Percentiles rank a stretch among this genome's conserved stretches.
Evolutionary conservation across 2,888 invertebrate genomes (phyloP).

Genomic region (Leptopilina drosophilae): DNA sequence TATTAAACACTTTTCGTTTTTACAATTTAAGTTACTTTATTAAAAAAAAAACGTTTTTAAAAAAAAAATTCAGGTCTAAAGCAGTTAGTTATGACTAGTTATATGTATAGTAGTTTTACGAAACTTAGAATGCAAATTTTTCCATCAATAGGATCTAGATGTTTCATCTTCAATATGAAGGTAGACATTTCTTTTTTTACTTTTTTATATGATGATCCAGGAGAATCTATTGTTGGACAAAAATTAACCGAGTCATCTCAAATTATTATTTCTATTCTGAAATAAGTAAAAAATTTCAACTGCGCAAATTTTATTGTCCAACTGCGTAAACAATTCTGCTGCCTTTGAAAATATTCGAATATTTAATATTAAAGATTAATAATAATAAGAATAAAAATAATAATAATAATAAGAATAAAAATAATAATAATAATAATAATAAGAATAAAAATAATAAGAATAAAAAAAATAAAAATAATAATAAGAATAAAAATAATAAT

Average conservation of each 20-base stretch:
- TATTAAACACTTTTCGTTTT: background rate
- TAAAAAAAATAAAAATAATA: background rate
- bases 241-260: background rate
- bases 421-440: background rate
- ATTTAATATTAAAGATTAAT: background rate
- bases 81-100: background rate
- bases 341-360: background rate
- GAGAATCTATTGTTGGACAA: background rate
- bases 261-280: background rate
- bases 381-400: background rate
- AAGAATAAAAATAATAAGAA: background rate
- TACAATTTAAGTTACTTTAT: background rate
- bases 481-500: too few relatives aligned
- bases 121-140: slow-evolving; percentile 1
- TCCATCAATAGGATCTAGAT: background rate
- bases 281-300: background rate
- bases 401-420: background rate
- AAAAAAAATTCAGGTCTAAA: background rate
- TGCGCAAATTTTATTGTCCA: background rate
- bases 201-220: background rate
- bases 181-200: background rate
- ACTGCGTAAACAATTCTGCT: background rate
- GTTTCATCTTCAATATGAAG: slow-evolving; percentile 1
- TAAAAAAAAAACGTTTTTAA: background rate
- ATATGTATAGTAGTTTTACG: background rate